Conservation (phyloP, 2,797 vertebrate genomes). For the Molothrus ater region DNA sequence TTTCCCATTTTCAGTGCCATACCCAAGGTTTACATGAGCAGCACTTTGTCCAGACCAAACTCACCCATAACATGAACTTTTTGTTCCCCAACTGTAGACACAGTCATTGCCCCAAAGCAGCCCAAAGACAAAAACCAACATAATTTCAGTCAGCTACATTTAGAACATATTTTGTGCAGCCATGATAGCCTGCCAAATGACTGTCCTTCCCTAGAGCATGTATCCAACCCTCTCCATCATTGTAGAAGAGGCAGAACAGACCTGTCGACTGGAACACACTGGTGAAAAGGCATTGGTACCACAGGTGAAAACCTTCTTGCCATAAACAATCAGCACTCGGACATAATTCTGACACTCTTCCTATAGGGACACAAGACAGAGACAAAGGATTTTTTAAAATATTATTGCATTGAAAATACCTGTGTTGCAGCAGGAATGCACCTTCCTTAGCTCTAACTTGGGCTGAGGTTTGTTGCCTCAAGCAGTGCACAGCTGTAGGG, state of each 20-base stretch:
- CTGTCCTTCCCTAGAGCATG: background rate
- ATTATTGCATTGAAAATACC: background rate
- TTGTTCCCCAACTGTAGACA: background rate
- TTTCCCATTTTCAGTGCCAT: background rate
- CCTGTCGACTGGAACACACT: constrained; percentile 92
- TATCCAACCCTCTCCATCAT: background rate
- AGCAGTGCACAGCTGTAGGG: background rate
- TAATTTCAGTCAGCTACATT: background rate
- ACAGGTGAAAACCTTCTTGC: constrained; percentile 93
- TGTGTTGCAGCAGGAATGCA: background rate
- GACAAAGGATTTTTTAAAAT: background rate
- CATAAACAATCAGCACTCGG: constrained; percentile 90
- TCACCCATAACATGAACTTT: background rate
- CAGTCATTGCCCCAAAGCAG: background rate
- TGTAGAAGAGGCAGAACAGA: constrained; percentile 54
- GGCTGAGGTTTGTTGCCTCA: background rate
- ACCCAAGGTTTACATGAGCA: background rate
- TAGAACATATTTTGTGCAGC: background rate
- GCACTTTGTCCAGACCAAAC: background rate
- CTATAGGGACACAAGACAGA: constrained; percentile 71
- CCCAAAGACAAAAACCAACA: background rate
- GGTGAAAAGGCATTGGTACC: constrained; percentile 97
- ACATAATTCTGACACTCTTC: constrained; percentile 98
- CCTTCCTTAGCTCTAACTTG: background rate
- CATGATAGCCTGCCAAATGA: background rate